Evolutionary conservation across 1,140 invertebrate genomes (phyloP), one percentile per base, ranked within the genome.

Genomic region (Amyelois transitella): DNA sequence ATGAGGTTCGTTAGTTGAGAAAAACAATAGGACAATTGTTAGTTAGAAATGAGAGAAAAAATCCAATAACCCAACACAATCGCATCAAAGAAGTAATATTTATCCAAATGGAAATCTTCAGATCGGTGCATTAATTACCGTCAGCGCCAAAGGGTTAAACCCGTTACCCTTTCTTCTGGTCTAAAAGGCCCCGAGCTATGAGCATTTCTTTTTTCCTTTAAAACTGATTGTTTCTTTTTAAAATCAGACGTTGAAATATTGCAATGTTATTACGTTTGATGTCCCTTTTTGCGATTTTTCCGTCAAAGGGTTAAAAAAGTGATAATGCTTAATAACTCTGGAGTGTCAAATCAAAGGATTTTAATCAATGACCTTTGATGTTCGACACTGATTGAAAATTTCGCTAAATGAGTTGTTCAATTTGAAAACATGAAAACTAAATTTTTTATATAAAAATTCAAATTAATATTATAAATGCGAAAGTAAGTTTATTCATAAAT

Each of bases 171-270:
- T 77, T 73, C 63, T 52, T 54, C 51, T 38, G 32, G 32, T 14
- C 12, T 14, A 38, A 38, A 38, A 14, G 32, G 32, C 32, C 32
- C 32, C n/a, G 32, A 14, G 32, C 32, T 4, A 8, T 24, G 8
- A 3, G 22, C 22, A 5, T 8, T 24, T 38, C 17, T 38, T 38
- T 38, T 14, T 6, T 32, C 25, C 4, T 81, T 81, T 77, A 58
- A 72, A 79, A 78, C 67, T 78, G 78, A 83, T 83, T 83, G 80
- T 83, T 83, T 83, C 74, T 72, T 79, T 83, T 77, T 75, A 66
- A 73, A 64, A 56, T 55, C 56, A 55, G 75, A 76, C 77, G 67
- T 75, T 81, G 80, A 83, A 70, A 70, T 81, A 83, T 81, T 70
- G 69, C 65, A 72, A 76, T 83, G 80, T 83, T 79, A 81, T n/a